phyloP scores from a whole-genome alignment of 2,113 vertebrate species.

The Phaethornis superciliosus region DNA sequence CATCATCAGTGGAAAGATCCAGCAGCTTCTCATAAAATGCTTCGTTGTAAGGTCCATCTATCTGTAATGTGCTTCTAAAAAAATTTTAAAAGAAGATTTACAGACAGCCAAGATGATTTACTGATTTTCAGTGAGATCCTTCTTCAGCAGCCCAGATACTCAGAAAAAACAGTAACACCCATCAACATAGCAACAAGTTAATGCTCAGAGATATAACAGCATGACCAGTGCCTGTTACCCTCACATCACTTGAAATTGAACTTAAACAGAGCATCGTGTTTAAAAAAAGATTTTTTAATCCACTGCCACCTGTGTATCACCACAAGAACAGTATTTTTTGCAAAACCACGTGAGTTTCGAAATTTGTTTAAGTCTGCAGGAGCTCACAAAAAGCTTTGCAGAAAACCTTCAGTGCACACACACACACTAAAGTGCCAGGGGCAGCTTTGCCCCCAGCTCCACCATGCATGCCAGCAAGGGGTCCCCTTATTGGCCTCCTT shows the following conservation, averaged over 20 bases:
- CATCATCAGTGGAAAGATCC: slow-evolving; percentile 86
- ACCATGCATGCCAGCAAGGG: accelerated
- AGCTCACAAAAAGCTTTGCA: background rate
- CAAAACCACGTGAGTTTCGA: background rate
- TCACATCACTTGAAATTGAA: background rate
- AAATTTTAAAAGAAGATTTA: slow-evolving; percentile 33
- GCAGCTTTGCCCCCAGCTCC: background rate
- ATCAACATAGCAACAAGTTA: background rate
- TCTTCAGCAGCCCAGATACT: background rate
- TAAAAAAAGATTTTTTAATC: background rate
- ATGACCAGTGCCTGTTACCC: background rate
- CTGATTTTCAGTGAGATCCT: background rate
- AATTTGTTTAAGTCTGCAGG: background rate
- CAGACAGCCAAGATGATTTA: background rate
- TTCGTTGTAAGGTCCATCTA: slow-evolving; percentile 92
- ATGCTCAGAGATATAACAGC: background rate
- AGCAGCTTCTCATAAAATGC: slow-evolving; percentile 90
- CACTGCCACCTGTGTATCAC: background rate
- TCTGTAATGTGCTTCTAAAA: slow-evolving; percentile 84
- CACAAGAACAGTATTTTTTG: background rate
- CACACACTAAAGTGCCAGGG: background rate
- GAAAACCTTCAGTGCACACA: background rate
- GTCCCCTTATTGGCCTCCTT: background rate
- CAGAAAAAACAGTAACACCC: background rate
- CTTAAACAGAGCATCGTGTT: background rate